Evolutionary conservation across 2,888 invertebrate genomes (phyloP), one percentile per base, ranked within the genome.

Genomic region (Heliconius sara): DNA sequence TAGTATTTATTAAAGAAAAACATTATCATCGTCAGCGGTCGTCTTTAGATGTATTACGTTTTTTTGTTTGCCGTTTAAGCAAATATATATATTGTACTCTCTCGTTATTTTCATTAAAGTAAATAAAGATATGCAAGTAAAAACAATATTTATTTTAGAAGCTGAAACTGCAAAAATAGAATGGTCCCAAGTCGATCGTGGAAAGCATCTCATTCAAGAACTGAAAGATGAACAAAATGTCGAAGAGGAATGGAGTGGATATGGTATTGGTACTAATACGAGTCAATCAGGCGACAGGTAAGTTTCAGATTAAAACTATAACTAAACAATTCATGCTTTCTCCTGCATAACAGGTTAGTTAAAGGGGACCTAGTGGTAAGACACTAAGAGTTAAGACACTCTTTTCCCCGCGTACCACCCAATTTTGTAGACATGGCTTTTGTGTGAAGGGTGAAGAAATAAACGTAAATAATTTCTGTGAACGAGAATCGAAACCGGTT

Each of bases 211-310:
- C n/a, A 87, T 95, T 0, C 95, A 95, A 79, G 95, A 95, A 83
- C 85, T 95, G 4, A 89, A 85, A 3, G 88, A 88, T 0, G 90
- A 91, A 30, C 83, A 83, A 4, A 85, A 82, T 0, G 81, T 85
- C 0, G 88, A 89, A 25, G 92, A 92, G n/a, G 89, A 87, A 78
- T 94, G 95, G 94, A 83, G 85, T 68, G 95, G 94, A 0, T 95
- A 89, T 81, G 85, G 87, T 52, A 89, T 89, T 1, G 85, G 89
- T 52, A 30, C 85, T 16, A 86, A 85, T 71, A 70, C 9, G 13
- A 47, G 16, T 3, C 70, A 70, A 25, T 25, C 70, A 16, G 77
- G 76, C 30, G 83, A 82, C 76, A 83, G 76, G 89, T 89, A 73
- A 86, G 83, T 10, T 39, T 68, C 0, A 52, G 13, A 7, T 22